Base-by-base conservation (phyloP, 2,888 invertebrate species). In the Flexamia atlantica region DNA sequence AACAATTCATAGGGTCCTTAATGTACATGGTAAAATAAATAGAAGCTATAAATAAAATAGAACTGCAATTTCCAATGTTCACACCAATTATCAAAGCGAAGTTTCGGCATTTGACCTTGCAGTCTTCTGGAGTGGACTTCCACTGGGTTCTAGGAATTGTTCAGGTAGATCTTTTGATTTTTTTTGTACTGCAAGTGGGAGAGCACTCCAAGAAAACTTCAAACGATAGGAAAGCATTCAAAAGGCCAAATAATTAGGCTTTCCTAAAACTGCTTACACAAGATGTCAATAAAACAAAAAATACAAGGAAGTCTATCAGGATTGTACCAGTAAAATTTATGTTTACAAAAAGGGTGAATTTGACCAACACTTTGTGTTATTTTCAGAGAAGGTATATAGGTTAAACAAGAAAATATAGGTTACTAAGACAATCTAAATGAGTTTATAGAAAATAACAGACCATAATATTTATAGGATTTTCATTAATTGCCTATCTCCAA, bases 111-210 rank as follows among this genome's bases (percentile, higher is more conserved):
- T n/a, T 23, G 30, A 68, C 68, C n/a, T 40, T 17, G 20, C 17
- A 50, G 76, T 76, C 76, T 76, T 76, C 76, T 76, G 76, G 28
- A 76, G 76, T 76, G 76, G 50, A 76, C 76, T 76, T 50, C 76
- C 76, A 76, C 76, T 57, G 57, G 20, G 9, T 20, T 57, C 3
- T 57, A 46, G n/a, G 46, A 9, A 7, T 36, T 46, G 46, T 57
- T 57, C 23, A 7, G 57, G 23, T 23, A 3, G 23, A 57, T 57
- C 23, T 23, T 23, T 14, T 3, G 14, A 30, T 32, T 4, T 42
- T 30, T 70, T 70, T 70, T 2, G 14, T 17, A 14, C 30, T 32
- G 70, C 30, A 42, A 72, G 72, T 72, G 72, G 72, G 28, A 36
- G 72, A 72, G 72, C 72, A 42, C 72, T 72, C 72, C 72, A n/a